A percentile compares a stretch with the other conserved stretches of the same genome.
Conservation (phyloP, 2,113 vertebrate genomes). For the Crotalus helleri region DNA sequence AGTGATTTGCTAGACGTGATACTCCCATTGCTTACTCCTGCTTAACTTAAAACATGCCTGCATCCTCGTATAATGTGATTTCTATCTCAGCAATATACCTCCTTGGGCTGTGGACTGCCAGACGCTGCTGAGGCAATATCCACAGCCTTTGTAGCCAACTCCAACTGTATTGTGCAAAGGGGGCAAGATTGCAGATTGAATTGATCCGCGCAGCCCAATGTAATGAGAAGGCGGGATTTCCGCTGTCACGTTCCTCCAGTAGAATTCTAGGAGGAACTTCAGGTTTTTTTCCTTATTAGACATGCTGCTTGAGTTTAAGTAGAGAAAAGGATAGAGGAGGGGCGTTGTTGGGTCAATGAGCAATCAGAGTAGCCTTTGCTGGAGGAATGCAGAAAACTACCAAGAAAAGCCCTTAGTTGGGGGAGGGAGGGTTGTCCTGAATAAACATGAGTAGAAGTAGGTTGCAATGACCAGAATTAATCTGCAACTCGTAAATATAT, state of each 20-base stretch:
- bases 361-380: background rate
- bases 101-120: background rate
- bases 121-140: background rate
- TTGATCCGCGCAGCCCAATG: background rate
- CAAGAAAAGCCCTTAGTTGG: background rate
- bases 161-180: background rate
- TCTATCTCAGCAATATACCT: background rate
- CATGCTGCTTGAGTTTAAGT: constrained; percentile 32
- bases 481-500: background rate
- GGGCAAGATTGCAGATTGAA: constrained; percentile 4
- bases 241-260: constrained; percentile 55
- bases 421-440: background rate
- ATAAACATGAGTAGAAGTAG: background rate
- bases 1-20: background rate
- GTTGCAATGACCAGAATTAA: background rate
- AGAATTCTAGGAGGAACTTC: constrained; percentile 5
- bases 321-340: background rate
- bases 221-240: constrained; percentile 49
- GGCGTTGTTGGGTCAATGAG: background rate
- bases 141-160: background rate
- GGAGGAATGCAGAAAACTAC: background rate
- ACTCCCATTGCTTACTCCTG: background rate
- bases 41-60: background rate
- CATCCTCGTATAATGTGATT: background rate
- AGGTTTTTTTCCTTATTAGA: constrained; percentile 24